Percentiles rank a stretch among this genome's conserved stretches.
phyloP scores from a whole-genome alignment of 2,113 vertebrate species.

The Ciconia boyciana region DNA sequence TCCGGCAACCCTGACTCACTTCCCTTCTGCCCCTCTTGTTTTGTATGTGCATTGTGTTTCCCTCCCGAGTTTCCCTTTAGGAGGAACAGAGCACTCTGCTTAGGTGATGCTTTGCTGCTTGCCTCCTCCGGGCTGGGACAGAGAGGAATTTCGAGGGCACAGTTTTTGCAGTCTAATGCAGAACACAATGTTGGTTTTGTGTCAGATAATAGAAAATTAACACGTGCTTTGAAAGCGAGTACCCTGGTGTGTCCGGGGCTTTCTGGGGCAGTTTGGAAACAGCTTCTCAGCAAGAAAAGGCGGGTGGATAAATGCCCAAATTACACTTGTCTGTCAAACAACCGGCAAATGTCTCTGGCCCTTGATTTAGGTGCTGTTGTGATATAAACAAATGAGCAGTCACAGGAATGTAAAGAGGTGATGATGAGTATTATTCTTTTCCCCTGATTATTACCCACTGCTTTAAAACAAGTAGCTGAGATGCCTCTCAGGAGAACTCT shows the following conservation, averaged over 20 bases:
- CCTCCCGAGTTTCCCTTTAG: background rate
- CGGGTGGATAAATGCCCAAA: background rate
- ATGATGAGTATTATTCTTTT: background rate
- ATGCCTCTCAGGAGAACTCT: background rate
- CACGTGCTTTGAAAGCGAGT: background rate
- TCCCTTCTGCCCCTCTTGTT: background rate
- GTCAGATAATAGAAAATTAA: background rate
- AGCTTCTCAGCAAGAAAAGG: background rate
- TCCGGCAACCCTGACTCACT: conserved; percentile 15
- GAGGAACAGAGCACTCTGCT: background rate
- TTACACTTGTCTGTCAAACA: background rate
- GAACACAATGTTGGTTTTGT: background rate
- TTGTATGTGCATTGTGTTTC: background rate
- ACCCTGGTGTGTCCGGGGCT: background rate
- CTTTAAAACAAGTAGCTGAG: background rate
- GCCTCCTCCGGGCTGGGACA: background rate
- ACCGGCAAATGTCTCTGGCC: background rate
- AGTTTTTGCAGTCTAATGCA: background rate
- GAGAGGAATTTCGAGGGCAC: background rate
- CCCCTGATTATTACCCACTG: background rate
- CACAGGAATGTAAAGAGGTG: background rate
- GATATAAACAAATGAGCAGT: background rate
- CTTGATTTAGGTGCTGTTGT: background rate
- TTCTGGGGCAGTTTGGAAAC: background rate
- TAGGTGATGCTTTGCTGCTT: background rate